phyloP scores from a whole-genome alignment of 1,140 invertebrate species.

The Aphis gossypii region DNA sequence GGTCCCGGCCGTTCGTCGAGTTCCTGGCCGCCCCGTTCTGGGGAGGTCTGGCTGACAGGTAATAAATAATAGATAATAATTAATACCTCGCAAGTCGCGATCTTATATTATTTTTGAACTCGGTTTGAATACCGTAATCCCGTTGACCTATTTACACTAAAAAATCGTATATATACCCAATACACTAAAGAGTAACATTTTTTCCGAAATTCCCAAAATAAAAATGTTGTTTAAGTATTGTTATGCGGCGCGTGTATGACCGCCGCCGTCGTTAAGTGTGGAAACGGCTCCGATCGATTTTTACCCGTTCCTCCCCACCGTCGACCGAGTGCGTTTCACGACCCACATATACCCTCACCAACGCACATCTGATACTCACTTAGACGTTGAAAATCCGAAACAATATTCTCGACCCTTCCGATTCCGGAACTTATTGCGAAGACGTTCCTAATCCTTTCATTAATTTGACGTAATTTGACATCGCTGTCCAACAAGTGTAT shows the following conservation, averaged over 20 bases:
- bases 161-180: too few relatives aligned
- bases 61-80: conserved; percentile 41
- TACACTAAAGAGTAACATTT: background rate
- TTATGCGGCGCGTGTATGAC: background rate
- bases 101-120: background rate
- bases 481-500: conserved; percentile 16
- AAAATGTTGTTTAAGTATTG: background rate
- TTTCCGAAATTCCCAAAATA: background rate
- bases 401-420: background rate
- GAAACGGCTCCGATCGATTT: conserved; percentile 35
- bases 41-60: conserved; percentile 92
- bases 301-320: background rate
- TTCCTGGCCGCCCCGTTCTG: conserved; percentile 98
- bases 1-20: conserved; percentile 94
- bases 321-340: background rate
- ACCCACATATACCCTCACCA: background rate
- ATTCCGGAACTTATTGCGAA: background rate
- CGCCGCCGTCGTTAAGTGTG: background rate
- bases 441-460: background rate
- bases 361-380: background rate
- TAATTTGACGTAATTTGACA: background rate
- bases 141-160: too few relatives aligned
- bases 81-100: background rate
- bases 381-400: background rate
- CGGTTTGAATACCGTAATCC: too few relatives aligned